These are phyloP conservation scores for Cyclura pinguis DNA, from an alignment of 2,797 vertebrate genomes.

Conservation along the genomic window DNA sequence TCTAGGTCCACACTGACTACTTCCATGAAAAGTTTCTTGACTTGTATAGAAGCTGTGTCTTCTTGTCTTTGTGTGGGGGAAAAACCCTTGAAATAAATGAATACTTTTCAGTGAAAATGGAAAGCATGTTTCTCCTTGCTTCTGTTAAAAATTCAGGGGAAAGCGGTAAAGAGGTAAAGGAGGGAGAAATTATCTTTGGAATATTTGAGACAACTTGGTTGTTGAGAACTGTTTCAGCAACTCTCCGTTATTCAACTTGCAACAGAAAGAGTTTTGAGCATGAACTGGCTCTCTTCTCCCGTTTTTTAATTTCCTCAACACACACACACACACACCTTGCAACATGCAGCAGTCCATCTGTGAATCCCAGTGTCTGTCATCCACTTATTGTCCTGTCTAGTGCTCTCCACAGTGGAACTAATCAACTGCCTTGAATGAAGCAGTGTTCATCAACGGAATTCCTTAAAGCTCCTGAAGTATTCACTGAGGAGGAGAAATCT, in stretches of 20 bases:
- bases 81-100: slow-evolving; percentile 21
- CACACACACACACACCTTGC: slow-evolving; percentile 75
- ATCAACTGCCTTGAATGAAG: slow-evolving; percentile 82
- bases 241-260: slow-evolving; percentile 66
- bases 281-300: slow-evolving; percentile 68
- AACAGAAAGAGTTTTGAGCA: slow-evolving; percentile 71
- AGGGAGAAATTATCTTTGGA: slow-evolving; percentile 10
- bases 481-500: slow-evolving; percentile 85
- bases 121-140: slow-evolving; percentile 8
- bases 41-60: slow-evolving; percentile 37
- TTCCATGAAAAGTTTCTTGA: slow-evolving; percentile 40
- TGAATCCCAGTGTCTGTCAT: slow-evolving; percentile 86
- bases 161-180: too few relatives aligned
- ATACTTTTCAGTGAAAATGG: background rate
- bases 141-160: fast-evolving
- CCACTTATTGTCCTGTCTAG: slow-evolving; percentile 86
- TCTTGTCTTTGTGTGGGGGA: background rate
- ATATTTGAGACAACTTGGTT: slow-evolving; percentile 48
- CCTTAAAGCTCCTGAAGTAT: slow-evolving; percentile 83
- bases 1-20: background rate
- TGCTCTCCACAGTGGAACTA: slow-evolving; percentile 82
- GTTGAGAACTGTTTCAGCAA: slow-evolving; percentile 62
- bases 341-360: slow-evolving; percentile 85
- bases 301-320: slow-evolving; percentile 57
- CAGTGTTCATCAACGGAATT: slow-evolving; percentile 83